Evolutionary conservation across 2,797 vertebrate genomes (phyloP).

Genomic region (Pseudomugil gertrudae): DNA sequence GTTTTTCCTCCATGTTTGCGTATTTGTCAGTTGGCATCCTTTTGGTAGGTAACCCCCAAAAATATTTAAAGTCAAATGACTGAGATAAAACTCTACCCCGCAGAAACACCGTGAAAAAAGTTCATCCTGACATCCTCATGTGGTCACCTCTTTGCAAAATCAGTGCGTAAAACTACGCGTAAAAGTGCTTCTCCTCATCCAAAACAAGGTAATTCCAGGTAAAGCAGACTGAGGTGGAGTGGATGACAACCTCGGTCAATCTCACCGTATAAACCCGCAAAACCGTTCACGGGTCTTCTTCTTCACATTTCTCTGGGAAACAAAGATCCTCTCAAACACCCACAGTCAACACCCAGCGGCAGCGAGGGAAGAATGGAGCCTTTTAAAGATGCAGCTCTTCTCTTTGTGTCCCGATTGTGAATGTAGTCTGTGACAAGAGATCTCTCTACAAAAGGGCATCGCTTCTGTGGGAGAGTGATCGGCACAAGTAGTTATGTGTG

Average conservation of each 20-base stretch:
- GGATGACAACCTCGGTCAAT: slow-evolving; percentile 57
- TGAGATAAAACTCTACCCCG: slow-evolving; percentile 14
- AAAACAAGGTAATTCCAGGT: slow-evolving; percentile 33
- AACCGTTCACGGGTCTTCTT: slow-evolving; percentile 54
- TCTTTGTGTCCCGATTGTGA: slow-evolving; percentile 75
- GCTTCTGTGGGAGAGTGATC: slow-evolving; percentile 75
- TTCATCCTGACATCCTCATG: slow-evolving; percentile 43
- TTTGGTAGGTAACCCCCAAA: slow-evolving; percentile 38
- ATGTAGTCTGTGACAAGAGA: slow-evolving; percentile 76
- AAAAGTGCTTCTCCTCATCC: slow-evolving; percentile 52
- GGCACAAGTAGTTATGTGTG: slow-evolving; percentile 73
- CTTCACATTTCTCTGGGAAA: slow-evolving; percentile 66
- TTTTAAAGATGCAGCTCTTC: slow-evolving; percentile 70
- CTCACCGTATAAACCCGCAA: slow-evolving; percentile 38
- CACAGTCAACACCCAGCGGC: slow-evolving; percentile 71
- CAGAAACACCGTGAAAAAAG: slow-evolving; percentile 30
- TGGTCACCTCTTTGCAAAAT: not conserved
- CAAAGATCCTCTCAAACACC: slow-evolving; percentile 74
- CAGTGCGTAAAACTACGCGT: slow-evolving; percentile 56
- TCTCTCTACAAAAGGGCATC: slow-evolving; percentile 82
- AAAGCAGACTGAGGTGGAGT: slow-evolving; percentile 32
- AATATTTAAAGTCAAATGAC: not conserved
- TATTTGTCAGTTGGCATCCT: slow-evolving; percentile 81
- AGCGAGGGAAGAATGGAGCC: slow-evolving; percentile 65
- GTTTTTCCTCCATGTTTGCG: slow-evolving; percentile 90